Base-by-base conservation (phyloP, 2,888 invertebrate genomes). In the Lepidochrysops patricia region DNA sequence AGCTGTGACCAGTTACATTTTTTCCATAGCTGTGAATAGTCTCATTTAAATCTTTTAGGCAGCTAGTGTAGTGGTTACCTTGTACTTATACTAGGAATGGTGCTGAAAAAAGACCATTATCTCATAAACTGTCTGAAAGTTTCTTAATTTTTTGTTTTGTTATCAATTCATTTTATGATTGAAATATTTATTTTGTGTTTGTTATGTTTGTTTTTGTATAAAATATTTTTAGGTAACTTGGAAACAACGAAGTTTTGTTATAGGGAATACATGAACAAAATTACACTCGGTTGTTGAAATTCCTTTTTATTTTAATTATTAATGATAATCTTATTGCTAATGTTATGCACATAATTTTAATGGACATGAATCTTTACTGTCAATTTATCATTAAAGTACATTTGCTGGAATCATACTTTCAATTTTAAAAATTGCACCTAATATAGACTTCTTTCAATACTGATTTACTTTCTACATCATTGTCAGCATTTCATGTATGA, bases 101-200 rank as follows among this genome's bases (percentile, higher is more conserved):
- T 3, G 13, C 26, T 27, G 6, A 13, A 27, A 4, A 13, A 27
- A 7, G 13, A 13, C 52, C 15, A 27, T 52, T 43, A 32, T 12
- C 15, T 43, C 13, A 23, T 19, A 19, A 9, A 43, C 19, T 43
- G 19, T 23, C 19, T 29, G 29, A 23, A 43, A 23, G 43, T 43
- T 52, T 27, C 27, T 27, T 52, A 52, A 26, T 27, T 52, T 52
- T 52, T 52, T 13, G 26, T 52, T 50, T 27, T 52, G 26, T 52
- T 52, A 27, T 27, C 3, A 52, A 49, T 52, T 52, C 13, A 13
- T 27, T 52, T 52, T 52, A 52, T 23, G 52, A 23, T 43, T 43
- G 6, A 52, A 52, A 27, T 52, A 13, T 52, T 52, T 52, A 52
- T 52, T 43, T 43, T 43, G 19, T 15, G 9, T 27, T 52, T 13